Percentiles rank a stretch among this genome's conserved stretches.
These are phyloP conservation scores for Copidosoma floridanum DNA, from an alignment of 1,140 invertebrate species.

Conservation along the genomic window DNA sequence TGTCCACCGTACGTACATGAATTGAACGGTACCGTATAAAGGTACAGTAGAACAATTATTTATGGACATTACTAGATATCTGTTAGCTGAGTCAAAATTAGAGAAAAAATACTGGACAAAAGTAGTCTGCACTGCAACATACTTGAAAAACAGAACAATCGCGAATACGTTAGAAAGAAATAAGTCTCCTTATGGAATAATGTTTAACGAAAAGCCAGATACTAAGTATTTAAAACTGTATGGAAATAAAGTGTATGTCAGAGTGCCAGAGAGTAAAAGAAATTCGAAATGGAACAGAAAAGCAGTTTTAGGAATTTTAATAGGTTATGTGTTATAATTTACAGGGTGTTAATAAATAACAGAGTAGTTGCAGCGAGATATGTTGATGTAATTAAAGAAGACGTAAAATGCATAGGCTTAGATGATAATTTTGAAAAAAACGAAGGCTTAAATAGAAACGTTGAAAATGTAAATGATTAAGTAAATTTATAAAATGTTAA, in stretches of 20 bases:
- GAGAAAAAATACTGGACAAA: constrained; percentile 2
- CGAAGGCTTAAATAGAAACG: neutral
- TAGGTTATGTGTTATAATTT: constrained; percentile 4
- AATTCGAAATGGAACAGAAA: neutral
- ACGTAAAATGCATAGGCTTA: too few relatives aligned
- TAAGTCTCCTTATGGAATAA: constrained; percentile 7
- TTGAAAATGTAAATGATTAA: too few relatives aligned
- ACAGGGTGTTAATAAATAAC: too few relatives aligned
- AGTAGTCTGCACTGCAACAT: neutral
- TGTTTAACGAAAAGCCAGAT: neutral
- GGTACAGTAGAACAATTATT: constrained; percentile 6
- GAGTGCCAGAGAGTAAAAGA: neutral
- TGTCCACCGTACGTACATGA: constrained; percentile 6
- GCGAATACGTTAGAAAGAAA: neutral
- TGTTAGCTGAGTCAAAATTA: constrained; percentile 4
- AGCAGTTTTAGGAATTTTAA: neutral
- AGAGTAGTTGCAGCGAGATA: too few relatives aligned
- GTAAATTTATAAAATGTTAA: too few relatives aligned
- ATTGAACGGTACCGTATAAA: constrained; percentile 6
- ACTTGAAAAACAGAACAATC: constrained; percentile 5
- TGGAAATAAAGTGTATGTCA: neutral
- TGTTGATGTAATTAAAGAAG: too few relatives aligned
- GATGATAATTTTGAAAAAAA: neutral
- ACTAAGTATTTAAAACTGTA: neutral
- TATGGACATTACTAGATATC: neutral